Percentiles rank a stretch among this genome's conserved stretches.
Evolutionary conservation across 1,140 invertebrate species (phyloP).

Genomic region (Adelges cooleyi): DNA sequence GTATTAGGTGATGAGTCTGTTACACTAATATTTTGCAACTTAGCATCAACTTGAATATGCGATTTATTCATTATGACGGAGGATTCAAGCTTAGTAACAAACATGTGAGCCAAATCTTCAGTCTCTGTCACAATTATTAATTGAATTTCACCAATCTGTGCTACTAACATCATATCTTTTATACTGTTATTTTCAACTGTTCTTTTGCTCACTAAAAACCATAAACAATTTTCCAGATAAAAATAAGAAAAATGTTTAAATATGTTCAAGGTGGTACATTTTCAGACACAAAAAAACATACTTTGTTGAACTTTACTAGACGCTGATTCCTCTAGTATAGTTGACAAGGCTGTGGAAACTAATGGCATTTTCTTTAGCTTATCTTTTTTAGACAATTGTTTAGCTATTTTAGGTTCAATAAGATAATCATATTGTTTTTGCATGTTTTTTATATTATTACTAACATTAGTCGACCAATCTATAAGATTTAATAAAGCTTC

Average conservation of each 20-base stretch:
- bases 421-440: constrained; percentile 10
- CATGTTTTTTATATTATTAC: constrained; percentile 22
- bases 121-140: constrained; percentile 33
- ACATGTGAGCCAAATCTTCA: constrained; percentile 50
- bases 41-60: constrained; percentile 59
- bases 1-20: constrained; percentile 57
- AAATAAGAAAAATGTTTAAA: too few relatives aligned
- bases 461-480: constrained; percentile 31
- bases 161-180: constrained; percentile 55
- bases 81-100: constrained; percentile 42
- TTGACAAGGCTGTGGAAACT: constrained; percentile 7
- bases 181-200: constrained; percentile 41
- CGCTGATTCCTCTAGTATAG: constrained; percentile 21
- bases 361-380: constrained; percentile 16
- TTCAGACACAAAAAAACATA: background rate
- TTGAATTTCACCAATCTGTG: constrained; percentile 51
- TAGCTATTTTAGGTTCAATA: background rate
- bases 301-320: constrained; percentile 10
- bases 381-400: constrained; percentile 31
- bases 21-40: constrained; percentile 59
- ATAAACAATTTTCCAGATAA: too few relatives aligned
- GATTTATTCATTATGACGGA: constrained; percentile 55
- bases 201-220: background rate
- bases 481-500: constrained; percentile 45
- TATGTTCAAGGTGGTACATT: too few relatives aligned